phyloP scores from a whole-genome alignment of 1,140 invertebrate genomes.

The Zaprionus kolodkinae region DNA sequence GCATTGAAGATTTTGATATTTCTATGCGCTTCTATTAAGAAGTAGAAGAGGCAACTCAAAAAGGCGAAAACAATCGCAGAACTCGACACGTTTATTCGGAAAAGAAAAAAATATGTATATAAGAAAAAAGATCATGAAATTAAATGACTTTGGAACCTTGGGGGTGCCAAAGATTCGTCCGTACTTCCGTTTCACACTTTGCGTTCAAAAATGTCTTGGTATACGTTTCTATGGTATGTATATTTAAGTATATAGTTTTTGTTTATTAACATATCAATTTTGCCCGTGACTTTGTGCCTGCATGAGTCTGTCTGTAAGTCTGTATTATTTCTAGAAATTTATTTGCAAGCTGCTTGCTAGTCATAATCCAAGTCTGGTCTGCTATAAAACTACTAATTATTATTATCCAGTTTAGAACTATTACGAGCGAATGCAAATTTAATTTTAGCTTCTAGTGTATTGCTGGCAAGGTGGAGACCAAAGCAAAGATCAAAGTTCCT shows the following conservation, averaged over 20 bases:
- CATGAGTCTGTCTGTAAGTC: not conserved
- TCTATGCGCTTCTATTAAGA: conserved; percentile 41
- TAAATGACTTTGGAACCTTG: conserved; percentile 73
- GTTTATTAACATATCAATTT: conserved; percentile 66
- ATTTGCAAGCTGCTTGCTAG: not conserved
- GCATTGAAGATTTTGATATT: conserved; percentile 36
- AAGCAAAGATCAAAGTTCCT: conserved; percentile 56
- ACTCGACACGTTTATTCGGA: conserved; percentile 46
- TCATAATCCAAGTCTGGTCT: not conserved
- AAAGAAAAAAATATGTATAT: conserved; percentile 29
- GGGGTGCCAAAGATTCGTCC: conserved; percentile 64
- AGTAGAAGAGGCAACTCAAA: conserved; percentile 32
- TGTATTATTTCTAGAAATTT: not conserved
- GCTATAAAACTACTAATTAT: not conserved
- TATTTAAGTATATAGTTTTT: conserved; percentile 28
- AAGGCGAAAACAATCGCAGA: conserved; percentile 65
- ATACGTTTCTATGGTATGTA: not conserved
- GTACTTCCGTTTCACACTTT: conserved; percentile 80
- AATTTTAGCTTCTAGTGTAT: not conserved
- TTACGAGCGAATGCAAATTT: not conserved
- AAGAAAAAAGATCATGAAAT: conserved; percentile 80
- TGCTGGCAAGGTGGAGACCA: not conserved
- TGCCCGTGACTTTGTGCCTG: conserved; percentile 25
- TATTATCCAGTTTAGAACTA: not conserved
- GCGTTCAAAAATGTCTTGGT: conserved; percentile 36